These are phyloP conservation scores for Pluvialis apricaria DNA, from an alignment of 2,113 vertebrate species.

Conservation along the genomic window DNA sequence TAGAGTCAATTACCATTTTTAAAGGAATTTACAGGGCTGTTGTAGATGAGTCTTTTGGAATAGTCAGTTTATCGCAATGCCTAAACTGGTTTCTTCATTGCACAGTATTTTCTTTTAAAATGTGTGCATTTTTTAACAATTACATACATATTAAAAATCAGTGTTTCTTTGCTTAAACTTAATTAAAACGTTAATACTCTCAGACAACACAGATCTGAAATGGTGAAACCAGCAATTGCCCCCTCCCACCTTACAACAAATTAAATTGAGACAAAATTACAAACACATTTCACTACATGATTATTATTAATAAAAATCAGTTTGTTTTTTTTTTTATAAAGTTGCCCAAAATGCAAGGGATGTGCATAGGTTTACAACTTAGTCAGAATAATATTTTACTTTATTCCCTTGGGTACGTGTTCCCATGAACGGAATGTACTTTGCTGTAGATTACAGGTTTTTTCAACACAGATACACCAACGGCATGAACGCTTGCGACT, in stretches of 20 bases:
- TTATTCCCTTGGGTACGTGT: constrained; percentile 81
- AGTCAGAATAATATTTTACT: constrained; percentile 83
- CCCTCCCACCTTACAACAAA: constrained; percentile 87
- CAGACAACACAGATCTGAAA: constrained; percentile 92
- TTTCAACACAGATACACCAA: constrained; percentile 91
- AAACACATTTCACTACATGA: constrained; percentile 95
- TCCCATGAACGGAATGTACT: constrained; percentile 93
- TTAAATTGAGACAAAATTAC: constrained; percentile 91
- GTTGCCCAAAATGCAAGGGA: constrained; percentile 92
- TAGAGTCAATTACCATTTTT: constrained; percentile 85
- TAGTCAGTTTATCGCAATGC: constrained; percentile 84
- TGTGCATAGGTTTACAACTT: constrained; percentile 95
- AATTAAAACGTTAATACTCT: constrained; percentile 90
- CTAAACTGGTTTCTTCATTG: constrained; percentile 81
- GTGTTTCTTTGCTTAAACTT: constrained; percentile 80
- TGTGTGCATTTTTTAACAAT: constrained; percentile 82
- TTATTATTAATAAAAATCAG: constrained; percentile 93
- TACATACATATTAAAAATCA: constrained; percentile 89
- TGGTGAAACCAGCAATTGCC: constrained; percentile 82
- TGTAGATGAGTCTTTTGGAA: constrained; percentile 82
- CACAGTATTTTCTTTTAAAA: constrained; percentile 83
- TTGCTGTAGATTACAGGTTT: constrained; percentile 85
- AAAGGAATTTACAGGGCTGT: constrained; percentile 91
- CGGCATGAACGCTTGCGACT: constrained; percentile 92
- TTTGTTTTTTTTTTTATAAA: constrained; percentile 87